A percentile compares a stretch with the other conserved stretches of the same genome.
Evolutionary conservation across 1,140 invertebrate genomes (phyloP).

Genomic region (Drosophila equinoxialis): DNA sequence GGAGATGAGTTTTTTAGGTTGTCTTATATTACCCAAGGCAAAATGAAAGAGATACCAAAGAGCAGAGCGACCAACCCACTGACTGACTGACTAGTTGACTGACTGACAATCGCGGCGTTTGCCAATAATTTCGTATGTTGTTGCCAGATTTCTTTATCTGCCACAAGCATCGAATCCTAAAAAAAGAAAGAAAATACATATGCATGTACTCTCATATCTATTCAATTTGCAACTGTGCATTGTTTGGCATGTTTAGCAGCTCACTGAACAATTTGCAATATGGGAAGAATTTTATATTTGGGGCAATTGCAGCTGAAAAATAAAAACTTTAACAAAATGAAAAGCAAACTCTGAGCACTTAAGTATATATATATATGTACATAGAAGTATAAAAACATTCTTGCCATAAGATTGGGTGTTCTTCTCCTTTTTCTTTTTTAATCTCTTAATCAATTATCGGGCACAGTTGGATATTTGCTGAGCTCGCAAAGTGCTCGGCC

Average conservation of each 20-base stretch:
- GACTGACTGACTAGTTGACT: constrained; percentile 4
- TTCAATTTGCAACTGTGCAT: constrained; percentile 76
- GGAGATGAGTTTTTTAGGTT: constrained; percentile 21
- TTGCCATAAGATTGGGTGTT: constrained; percentile 3
- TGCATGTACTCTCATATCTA: constrained; percentile 52
- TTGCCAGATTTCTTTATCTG: constrained; percentile 78
- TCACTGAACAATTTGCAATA: constrained; percentile 65
- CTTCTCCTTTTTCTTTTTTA: background rate
- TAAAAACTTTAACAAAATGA: background rate
- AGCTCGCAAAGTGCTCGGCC: background rate
- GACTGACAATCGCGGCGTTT: constrained; percentile 65
- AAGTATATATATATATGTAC: constrained; percentile 33
- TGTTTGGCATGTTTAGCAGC: constrained; percentile 76
- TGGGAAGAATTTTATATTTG: background rate
- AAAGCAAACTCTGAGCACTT: constrained; percentile 40
- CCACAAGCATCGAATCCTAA: constrained; percentile 56
- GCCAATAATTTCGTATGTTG: constrained; percentile 70
- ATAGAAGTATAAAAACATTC: constrained; percentile 12
- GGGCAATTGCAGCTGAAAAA: constrained; percentile 7
- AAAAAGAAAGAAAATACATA: constrained; percentile 24
- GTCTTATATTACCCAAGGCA: constrained; percentile 21
- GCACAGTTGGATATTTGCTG: constrained; percentile 23
- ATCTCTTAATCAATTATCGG: constrained; percentile 32
- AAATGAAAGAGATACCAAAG: constrained; percentile 3
- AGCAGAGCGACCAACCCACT: background rate